Evolutionary conservation across 1,140 invertebrate genomes (phyloP), one percentile per base, ranked within the genome.

Genomic region (Himalopsyche phryganea): DNA sequence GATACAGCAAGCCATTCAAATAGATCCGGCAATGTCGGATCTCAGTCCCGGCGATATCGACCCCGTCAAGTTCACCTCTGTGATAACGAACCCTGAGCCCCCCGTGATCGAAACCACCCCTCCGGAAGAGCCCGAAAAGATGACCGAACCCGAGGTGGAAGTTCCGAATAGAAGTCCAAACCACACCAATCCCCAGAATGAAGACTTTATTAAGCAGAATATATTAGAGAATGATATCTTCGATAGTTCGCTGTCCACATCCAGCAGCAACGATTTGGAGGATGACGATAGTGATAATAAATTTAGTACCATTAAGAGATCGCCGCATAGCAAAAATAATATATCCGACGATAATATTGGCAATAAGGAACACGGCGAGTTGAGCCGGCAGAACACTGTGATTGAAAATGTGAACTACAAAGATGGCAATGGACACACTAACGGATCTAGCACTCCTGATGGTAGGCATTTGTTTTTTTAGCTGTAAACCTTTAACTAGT

Each of bases 241-340:
- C 50, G 76, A 77, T 11, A 71, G 75, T 0, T 76, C 76, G 1
- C 48, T 63, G 2, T 59, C 61, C 0, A 77, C 76, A 32, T 78
- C 74, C 0, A 77, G 75, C 60, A 76, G 75, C 0, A 82, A 83
- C 45, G 81, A 85, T 51, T 73, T 80, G 18, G 76, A 78, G 20
- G 81, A 81, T 15, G 77, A 84, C 42, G 82, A 84, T 20, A 81
- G 81, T 51, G 79, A 82, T 61, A 80, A 81, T 68, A 84, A 85
- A 68, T 85, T 83, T 66, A 84, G 83, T 42, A 85, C 84, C 7
- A 85, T 85, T 13, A 85, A 85, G 60, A 69, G 84, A 13, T 85
- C 83, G n/a, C 83, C 84, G 10, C 82, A 83, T 60, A 82, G 75
- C 20, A 83, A 83, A 69, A 77, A 75, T 17, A 78, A 75, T 61